Percentiles rank a stretch among this genome's conserved stretches.
Conservation (phyloP, 2,888 invertebrate genomes). For the Rhamphomyia laevipes region DNA sequence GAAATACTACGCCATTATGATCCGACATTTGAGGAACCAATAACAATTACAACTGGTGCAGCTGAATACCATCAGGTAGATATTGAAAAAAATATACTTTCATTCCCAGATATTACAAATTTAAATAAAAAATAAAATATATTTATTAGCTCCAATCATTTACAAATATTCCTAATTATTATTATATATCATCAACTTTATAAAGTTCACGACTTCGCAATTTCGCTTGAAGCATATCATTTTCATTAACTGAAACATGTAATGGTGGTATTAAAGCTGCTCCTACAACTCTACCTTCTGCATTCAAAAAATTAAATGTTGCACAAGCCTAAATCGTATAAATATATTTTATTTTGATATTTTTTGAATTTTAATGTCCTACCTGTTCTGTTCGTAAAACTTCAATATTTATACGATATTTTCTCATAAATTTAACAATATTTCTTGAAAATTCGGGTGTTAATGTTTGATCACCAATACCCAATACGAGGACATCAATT, state of each 20-base stretch:
- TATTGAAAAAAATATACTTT: background rate
- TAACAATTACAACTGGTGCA: conserved; percentile 35
- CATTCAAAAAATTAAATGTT: conserved; percentile 83
- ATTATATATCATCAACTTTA: conserved; percentile 12
- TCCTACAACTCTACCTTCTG: conserved; percentile 58
- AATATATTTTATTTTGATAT: background rate
- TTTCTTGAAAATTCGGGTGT: conserved; percentile 34
- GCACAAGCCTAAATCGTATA: conserved; percentile 51
- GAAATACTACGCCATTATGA: conserved; percentile 75
- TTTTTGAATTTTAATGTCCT: background rate
- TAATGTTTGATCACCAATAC: conserved; percentile 48
- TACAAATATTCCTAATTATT: background rate
- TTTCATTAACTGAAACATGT: conserved; percentile 41
- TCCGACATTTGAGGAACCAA: conserved; percentile 49
- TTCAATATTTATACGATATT: conserved; percentile 58
- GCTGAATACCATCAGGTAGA: conserved; percentile 58
- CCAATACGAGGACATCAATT: conserved; percentile 64
- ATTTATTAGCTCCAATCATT: too few relatives aligned
- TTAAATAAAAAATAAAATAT: background rate
- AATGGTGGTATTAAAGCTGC: conserved; percentile 59
- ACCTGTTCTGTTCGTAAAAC: conserved; percentile 63
- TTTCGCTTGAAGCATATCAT: conserved; percentile 46
- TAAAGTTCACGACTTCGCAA: conserved; percentile 46
- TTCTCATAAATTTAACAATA: conserved; percentile 39
- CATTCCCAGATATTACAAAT: background rate